phyloP scores from a whole-genome alignment of 1,140 invertebrate genomes.

The Meteorus sp. region DNA sequence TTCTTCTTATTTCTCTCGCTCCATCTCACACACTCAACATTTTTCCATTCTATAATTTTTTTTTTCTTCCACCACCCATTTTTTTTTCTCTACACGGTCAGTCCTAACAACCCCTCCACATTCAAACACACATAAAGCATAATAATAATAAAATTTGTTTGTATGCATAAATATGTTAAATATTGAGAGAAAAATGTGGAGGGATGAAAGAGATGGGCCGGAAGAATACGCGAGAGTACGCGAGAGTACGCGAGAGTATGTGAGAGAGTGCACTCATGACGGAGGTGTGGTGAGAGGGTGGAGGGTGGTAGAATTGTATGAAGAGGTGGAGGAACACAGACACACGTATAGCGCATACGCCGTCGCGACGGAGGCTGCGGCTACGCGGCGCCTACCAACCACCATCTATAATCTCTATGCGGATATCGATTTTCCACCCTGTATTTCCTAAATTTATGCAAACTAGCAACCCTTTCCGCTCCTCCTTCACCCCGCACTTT shows the following conservation, averaged over 20 bases:
- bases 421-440: slow-evolving; percentile 59
- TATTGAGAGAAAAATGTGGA: background rate
- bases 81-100: background rate
- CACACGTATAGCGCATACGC: slow-evolving; percentile 53
- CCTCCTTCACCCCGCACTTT: background rate
- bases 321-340: slow-evolving; percentile 34
- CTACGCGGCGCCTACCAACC: slow-evolving; percentile 61
- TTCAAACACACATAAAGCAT: background rate
- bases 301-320: slow-evolving; percentile 15
- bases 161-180: background rate
- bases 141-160: no score
- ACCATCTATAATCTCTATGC: slow-evolving; percentile 62
- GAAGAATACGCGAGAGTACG: slow-evolving; percentile 11
- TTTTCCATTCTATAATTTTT: background rate
- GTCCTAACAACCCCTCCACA: slow-evolving; percentile 16
- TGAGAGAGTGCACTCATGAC: slow-evolving; percentile 18
- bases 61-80: slow-evolving; percentile 11
- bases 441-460: slow-evolving; percentile 62
- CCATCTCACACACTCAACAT: no score
- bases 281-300: background rate
- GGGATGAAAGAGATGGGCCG: background rate
- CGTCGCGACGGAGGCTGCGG: slow-evolving; percentile 61
- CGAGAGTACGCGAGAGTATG: slow-evolving; percentile 29
- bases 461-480: slow-evolving; percentile 47
- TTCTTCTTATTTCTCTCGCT: no score